Evolutionary conservation across 2,113 vertebrate genomes (phyloP), one percentile per base, ranked within the genome.

Genomic region (Strix uralensis): DNA sequence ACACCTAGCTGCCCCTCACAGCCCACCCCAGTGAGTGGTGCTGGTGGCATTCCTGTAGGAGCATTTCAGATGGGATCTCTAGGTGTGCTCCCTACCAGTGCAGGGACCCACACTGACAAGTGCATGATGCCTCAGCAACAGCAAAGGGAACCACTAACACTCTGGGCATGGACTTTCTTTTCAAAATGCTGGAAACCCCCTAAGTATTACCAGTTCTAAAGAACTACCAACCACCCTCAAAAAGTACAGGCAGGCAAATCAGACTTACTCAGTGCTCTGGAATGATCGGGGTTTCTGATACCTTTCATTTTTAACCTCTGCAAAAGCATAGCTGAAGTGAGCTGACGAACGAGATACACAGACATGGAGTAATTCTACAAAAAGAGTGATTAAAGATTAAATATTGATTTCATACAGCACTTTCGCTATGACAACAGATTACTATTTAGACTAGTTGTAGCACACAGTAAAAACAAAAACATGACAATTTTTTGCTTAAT

Each of bases 231-330:
- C 49, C 30, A 88, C 20, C 46, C 86, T 36, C 16, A 62, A 11
- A 8, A 94, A 46, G 27, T 36, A 81, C 11, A 91, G 66, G 42
- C 5, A 55, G 21, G 44, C 18, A 86, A 88, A 9, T 70, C 63
- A 22, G 89, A 98, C 98, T 98, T 98, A 99, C 99, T 99, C 62
- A 99, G 97, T 26, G 99, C 99, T 98, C 99, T 99, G 95, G 99
- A 99, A 98, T 99, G 99, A 97, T 99, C 99, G 9, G 99, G 99
- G 94, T 99, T 99, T 95, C 99, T 97, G 97, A 99, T 99, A 86
- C 99, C 99, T 98, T 99, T 99, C 99, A 99, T 98, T 98, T 99
- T 98, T 88, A 99, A 98, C 93, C 99, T 99, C 97, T 99, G 99
- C 88, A 99, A 94, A 86, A 99, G 98, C 97, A 99, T 98, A 5